A percentile compares a stretch with the other conserved stretches of the same genome.
phyloP scores from a whole-genome alignment of 2,113 vertebrate genomes.

The chimpanzee (Pan troglodytes) region NHGRI_mPanTro3-v2.1_pri NC_072412.2:100470501-100471000 shows the following conservation, averaged over 20 bases:
- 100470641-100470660: neutral
- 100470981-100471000: neutral
- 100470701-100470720: neutral
- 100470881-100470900: neutral
- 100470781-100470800: neutral
- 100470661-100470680: neutral
- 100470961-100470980: rapidly evolving
- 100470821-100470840: neutral
- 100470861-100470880: neutral
- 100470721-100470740: neutral
- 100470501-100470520: neutral
- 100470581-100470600: neutral
- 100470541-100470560: neutral
- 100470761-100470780: neutral
- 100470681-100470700: neutral
- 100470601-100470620: neutral
- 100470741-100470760: neutral
- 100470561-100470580: neutral
- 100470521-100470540: neutral
- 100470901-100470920: neutral
- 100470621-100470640: neutral
- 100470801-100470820: neutral
- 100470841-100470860: neutral
- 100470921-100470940: neutral
- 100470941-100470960: neutral